Base-by-base conservation (phyloP, 2,113 vertebrate genomes). In the Gadus macrocephalus region DNA sequence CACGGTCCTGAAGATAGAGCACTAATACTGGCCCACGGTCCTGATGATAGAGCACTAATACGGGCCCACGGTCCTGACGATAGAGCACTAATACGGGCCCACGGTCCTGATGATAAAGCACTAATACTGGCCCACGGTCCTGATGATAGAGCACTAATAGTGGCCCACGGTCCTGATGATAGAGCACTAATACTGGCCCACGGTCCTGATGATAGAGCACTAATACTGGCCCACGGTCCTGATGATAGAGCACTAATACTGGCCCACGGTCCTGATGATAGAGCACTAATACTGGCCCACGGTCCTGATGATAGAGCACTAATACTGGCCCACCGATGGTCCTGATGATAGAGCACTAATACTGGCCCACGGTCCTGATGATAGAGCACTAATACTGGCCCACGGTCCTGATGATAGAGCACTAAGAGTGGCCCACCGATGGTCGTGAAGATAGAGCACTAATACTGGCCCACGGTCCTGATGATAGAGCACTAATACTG, bases 281-380 rank as follows among this genome's bases (percentile, higher is more conserved):
- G 25, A 25, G 25, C 2, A 2, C 25, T 25, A 25, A 25, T 25
- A 2, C 25, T 25, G 25, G 2, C 25, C 25, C 25, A 25, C 25
- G 25, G 95, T 97, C 75, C 94, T 96, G 87, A 97, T 92, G 79
- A 97, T 90, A 25, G 25, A 25, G 25, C 25, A 25, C 25, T 25
- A 25, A 25, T 25, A 25, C 20, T 20, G 20, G 1, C 20, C 20
- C 20, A 20, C 20, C 20, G 20, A 20, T 20, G 20, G 20, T 20
- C 20, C 20, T 20, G 20, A 20, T 20, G 20, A 20, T 20, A 20
- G 20, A 20, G 20, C 20, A 20, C 20, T 20, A 20, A 20, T 20
- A 20, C 20, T 20, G 20, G 20, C 20, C 20, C 20, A 20, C 20
- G 20, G 20, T 20, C 20, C 20, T 20, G 20, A 20, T 20, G 20